Conservation (phyloP, 2,888 invertebrate species). For the Ptychoptera contaminata region DNA sequence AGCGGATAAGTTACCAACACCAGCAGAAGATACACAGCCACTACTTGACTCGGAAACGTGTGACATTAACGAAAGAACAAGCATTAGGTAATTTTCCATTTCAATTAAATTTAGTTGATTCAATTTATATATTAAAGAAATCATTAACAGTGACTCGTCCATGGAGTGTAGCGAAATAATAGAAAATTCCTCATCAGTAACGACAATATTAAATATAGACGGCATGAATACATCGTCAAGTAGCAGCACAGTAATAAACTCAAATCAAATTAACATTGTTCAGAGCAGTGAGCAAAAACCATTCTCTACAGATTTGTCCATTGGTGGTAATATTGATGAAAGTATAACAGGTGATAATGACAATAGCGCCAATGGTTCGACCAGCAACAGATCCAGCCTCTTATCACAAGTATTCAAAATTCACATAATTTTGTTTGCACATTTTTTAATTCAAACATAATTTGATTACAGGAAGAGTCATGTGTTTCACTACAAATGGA, state of each 20-base stretch:
- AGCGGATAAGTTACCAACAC: slow-evolving; percentile 17
- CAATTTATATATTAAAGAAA: slow-evolving; percentile 3
- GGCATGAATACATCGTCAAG: neutral
- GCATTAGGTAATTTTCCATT: slow-evolving; percentile 3
- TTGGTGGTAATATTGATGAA: slow-evolving; percentile 40
- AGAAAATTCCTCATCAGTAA: slow-evolving; percentile 19
- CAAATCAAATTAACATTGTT: slow-evolving; percentile 16
- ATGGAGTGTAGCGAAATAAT: slow-evolving; percentile 34
- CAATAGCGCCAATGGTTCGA: slow-evolving; percentile 39
- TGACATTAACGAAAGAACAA: slow-evolving; percentile 21
- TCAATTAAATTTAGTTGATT: neutral
- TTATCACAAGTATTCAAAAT: slow-evolving; percentile 33
- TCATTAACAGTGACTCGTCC: slow-evolving; percentile 36
- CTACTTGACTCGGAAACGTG: slow-evolving; percentile 30
- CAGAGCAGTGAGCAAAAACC: slow-evolving; percentile 6
- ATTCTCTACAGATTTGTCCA: slow-evolving; percentile 19
- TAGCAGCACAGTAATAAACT: too few species aligned
- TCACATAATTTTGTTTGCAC: neutral
- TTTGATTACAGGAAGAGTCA: too few species aligned
- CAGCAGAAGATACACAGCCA: slow-evolving; percentile 35
- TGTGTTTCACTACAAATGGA: too few species aligned
- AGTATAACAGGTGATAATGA: slow-evolving; percentile 39
- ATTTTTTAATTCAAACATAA: neutral
- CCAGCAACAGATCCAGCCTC: slow-evolving; percentile 41
- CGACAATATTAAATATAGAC: slow-evolving; percentile 5